phyloP scores from a whole-genome alignment of 2,888 invertebrate species.

The Liposcelis brunnea region DNA sequence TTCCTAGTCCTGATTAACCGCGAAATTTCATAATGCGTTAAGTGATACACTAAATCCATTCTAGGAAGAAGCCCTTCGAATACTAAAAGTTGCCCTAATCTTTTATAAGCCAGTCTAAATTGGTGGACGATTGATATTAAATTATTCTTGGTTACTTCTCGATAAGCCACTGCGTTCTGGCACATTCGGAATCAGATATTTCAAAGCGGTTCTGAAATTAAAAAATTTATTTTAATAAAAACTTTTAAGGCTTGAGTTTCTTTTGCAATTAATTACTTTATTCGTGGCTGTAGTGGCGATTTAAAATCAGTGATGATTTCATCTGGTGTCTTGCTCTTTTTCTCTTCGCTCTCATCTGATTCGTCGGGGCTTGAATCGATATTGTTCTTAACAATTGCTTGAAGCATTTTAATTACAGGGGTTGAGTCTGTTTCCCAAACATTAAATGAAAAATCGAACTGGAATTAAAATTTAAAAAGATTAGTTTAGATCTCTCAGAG shows the following conservation, averaged over 20 bases:
- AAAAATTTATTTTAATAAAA: constrained; percentile 4
- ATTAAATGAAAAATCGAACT: constrained; percentile 48
- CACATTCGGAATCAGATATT: constrained; percentile 41
- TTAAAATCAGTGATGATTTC: constrained; percentile 5
- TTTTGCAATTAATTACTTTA: too few relatives aligned
- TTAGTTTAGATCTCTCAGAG: constrained; percentile 9
- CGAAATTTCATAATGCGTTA: constrained; percentile 47
- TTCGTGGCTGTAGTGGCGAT: constrained; percentile 2
- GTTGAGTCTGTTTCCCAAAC: constrained; percentile 48
- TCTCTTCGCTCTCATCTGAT: constrained; percentile 1
- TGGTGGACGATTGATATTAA: constrained; percentile 27
- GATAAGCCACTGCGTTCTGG: constrained; percentile 38
- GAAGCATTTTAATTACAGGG: constrained; percentile 41
- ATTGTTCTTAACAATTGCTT: constrained; percentile 24
- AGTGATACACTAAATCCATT: constrained; percentile 43
- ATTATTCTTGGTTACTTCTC: constrained; percentile 51
- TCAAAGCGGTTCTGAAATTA: constrained; percentile 35
- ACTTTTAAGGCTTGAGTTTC: constrained; percentile 10
- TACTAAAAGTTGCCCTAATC: constrained; percentile 39
- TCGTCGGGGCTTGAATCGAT: neutral
- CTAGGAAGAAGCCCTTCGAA: constrained; percentile 45
- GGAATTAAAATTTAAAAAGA: constrained; percentile 16
- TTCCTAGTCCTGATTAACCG: constrained; percentile 28
- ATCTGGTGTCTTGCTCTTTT: neutral
- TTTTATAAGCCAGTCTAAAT: constrained; percentile 37